A percentile compares a stretch with the other conserved stretches of the same genome.
phyloP scores from a whole-genome alignment of 2,797 vertebrate genomes.

The Dendrocincla tyrannina region DNA sequence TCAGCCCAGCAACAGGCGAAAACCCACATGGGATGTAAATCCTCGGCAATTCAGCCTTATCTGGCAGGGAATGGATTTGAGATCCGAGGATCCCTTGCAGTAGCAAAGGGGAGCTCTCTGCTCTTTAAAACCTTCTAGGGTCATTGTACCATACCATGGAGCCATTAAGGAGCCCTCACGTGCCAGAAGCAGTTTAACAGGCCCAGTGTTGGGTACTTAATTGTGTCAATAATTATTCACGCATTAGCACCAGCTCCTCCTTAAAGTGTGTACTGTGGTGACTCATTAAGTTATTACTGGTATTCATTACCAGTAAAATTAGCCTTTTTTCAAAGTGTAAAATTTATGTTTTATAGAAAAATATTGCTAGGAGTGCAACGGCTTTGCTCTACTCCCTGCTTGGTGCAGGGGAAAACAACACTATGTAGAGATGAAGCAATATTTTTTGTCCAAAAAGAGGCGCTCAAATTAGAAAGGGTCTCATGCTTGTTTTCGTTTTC shows the following conservation, averaged over 20 bases:
- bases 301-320: constrained; percentile 70
- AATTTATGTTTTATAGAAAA: constrained; percentile 36
- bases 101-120: neutral
- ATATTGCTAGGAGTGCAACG: neutral
- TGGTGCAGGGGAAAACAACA: neutral
- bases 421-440: neutral
- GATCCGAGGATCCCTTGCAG: neutral
- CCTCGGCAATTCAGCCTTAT: neutral
- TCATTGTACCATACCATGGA: neutral
- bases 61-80: neutral
- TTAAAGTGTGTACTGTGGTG: constrained; percentile 46
- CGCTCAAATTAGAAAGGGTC: neutral
- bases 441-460: neutral
- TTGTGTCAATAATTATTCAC: constrained; percentile 71
- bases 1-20: constrained; percentile 4
- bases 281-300: constrained; percentile 69
- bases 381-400: constrained; percentile 28
- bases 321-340: constrained; percentile 62
- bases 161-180: constrained; percentile 46
- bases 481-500: neutral
- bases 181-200: constrained; percentile 66
- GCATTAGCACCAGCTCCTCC: constrained; percentile 59
- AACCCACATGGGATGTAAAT: neutral
- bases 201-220: constrained; percentile 46
- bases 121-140: constrained; percentile 17